Conservation (phyloP, 1,140 invertebrate species). For the Goniozus legneri region DNA sequence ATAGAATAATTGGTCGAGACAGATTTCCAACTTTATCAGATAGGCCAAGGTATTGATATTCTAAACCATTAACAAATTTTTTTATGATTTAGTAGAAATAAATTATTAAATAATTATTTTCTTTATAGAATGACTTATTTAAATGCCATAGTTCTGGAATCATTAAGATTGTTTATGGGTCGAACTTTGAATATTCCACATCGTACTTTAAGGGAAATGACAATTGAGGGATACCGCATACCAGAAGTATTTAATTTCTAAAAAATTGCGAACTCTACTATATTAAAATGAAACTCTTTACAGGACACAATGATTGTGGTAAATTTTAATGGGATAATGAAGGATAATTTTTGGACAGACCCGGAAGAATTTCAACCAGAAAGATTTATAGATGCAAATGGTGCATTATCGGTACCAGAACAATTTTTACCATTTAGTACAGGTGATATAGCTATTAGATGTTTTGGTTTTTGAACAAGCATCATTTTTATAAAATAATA, state of each 20-base stretch:
- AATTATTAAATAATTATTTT: conserved; percentile 16
- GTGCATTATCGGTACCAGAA: conserved; percentile 66
- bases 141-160: conserved; percentile 74
- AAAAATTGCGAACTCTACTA: too few species aligned
- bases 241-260: conserved; percentile 68
- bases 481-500: conserved; percentile 5
- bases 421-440: conserved; percentile 75
- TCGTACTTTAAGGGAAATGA: conserved; percentile 68
- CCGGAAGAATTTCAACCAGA: conserved; percentile 75
- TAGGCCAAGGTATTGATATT: conserved; percentile 57
- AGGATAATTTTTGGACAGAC: conserved; percentile 68
- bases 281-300: conserved; percentile 30
- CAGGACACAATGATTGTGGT: conserved; percentile 79
- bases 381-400: conserved; percentile 66
- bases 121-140: conserved; percentile 72
- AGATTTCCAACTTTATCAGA: conserved; percentile 67
- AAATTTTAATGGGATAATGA: conserved; percentile 75
- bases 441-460: conserved; percentile 44
- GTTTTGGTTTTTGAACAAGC: background rate
- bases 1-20: conserved; percentile 67
- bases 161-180: conserved; percentile 73
- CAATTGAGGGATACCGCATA: conserved; percentile 67
- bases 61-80: conserved; percentile 5
- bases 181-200: conserved; percentile 76
- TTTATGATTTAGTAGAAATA: background rate